These are phyloP conservation scores for Nomada flava DNA, from an alignment of 2,888 invertebrate species.

Conservation along the genomic window DNA sequence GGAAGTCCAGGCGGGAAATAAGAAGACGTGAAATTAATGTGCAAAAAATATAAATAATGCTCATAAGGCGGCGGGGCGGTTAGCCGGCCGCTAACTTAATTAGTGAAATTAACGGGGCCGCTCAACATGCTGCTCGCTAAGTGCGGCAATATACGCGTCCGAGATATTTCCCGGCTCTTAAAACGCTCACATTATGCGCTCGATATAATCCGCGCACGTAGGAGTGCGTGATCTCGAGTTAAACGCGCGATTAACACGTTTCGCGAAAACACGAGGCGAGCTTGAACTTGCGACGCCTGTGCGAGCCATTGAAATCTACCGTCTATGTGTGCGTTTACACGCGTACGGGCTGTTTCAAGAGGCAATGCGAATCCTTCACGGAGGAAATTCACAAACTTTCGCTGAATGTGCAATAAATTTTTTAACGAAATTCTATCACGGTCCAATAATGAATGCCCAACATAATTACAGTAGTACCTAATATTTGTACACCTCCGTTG, in stretches of 20 bases:
- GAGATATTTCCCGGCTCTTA: slow-evolving; percentile 73
- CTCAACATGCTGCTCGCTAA: slow-evolving; percentile 78
- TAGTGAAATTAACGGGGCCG: slow-evolving; percentile 82
- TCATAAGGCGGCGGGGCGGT: slow-evolving; percentile 65
- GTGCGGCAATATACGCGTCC: slow-evolving; percentile 70
- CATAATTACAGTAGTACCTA: too few species aligned
- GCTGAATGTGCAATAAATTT: not conserved
- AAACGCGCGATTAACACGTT: slow-evolving; percentile 72
- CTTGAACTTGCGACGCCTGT: slow-evolving; percentile 16
- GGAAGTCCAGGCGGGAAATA: slow-evolving; percentile 59
- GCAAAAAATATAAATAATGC: slow-evolving; percentile 73
- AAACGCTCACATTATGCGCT: slow-evolving; percentile 72
- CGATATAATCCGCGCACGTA: slow-evolving; percentile 62
- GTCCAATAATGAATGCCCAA: too few species aligned
- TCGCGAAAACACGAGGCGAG: slow-evolving; percentile 61
- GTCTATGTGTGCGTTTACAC: not conserved
- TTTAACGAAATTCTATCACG: not conserved
- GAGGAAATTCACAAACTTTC: not conserved
- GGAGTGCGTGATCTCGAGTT: slow-evolving; percentile 65
- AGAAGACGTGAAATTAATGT: slow-evolving; percentile 62
- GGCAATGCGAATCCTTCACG: not conserved
- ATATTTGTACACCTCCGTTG: too few species aligned
- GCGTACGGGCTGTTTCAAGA: not conserved
- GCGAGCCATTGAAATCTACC: slow-evolving; percentile 25
- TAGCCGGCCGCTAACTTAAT: slow-evolving; percentile 81